Evolutionary conservation across 2,797 vertebrate species (phyloP).

Genomic region (Chromis chromis): DNA sequence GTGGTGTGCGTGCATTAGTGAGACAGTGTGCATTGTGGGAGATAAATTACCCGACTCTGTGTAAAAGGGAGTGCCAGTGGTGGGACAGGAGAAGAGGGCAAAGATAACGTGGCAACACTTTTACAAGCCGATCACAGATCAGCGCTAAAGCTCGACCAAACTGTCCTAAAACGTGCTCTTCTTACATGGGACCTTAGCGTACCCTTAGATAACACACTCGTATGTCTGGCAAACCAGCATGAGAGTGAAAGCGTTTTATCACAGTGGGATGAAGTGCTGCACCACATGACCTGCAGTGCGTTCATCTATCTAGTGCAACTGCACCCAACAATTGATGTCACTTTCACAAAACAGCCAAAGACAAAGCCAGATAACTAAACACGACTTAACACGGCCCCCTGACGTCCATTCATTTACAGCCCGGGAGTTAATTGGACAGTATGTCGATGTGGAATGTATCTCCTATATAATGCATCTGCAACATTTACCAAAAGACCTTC

Average conservation of each 20-base stretch:
- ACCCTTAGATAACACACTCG: constrained; percentile 50
- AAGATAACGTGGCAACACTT: constrained; percentile 71
- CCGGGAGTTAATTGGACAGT: constrained; percentile 69
- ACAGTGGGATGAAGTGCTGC: constrained; percentile 30
- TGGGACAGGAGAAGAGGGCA: constrained; percentile 58
- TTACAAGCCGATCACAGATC: constrained; percentile 43
- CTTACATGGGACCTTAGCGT: constrained; percentile 2
- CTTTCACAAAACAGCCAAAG: constrained; percentile 56
- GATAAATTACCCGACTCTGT: constrained; percentile 75
- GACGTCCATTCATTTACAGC: constrained; percentile 57
- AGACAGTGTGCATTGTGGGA: constrained; percentile 72
- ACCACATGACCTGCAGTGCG: constrained; percentile 35
- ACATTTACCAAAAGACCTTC: constrained; percentile 59
- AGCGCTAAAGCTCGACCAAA: constrained; percentile 25
- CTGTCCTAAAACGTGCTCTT: constrained; percentile 22
- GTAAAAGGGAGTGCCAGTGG: constrained; percentile 75
- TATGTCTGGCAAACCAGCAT: constrained; percentile 32
- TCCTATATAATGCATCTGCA: constrained; percentile 62
- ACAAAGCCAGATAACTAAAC: constrained; percentile 47
- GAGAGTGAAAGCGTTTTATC: constrained; percentile 61
- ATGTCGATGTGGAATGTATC: constrained; percentile 71
- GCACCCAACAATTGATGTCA: constrained; percentile 59
- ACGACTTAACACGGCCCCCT: constrained; percentile 25
- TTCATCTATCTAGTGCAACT: constrained; percentile 53
- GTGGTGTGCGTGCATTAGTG: constrained; percentile 56